Evolutionary conservation across 2,888 invertebrate genomes (phyloP).

Genomic region (Microctonus brassicae): DNA sequence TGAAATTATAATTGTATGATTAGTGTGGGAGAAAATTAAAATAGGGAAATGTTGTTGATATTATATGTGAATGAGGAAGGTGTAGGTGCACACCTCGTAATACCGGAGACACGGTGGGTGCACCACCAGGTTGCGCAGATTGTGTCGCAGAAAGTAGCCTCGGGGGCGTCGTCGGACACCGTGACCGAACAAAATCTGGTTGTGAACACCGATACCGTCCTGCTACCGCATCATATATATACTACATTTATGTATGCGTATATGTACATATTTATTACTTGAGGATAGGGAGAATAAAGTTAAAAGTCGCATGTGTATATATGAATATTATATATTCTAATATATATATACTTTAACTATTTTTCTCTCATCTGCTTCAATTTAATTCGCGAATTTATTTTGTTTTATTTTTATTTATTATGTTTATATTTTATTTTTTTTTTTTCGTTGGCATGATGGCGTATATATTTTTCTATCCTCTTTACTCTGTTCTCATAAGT

Average conservation of each 20-base stretch:
- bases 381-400: conserved; percentile 8
- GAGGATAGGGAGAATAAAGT: conserved; percentile 14
- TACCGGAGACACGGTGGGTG: conserved; percentile 68
- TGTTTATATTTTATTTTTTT: too few species aligned
- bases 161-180: conserved; percentile 60
- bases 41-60: neutral
- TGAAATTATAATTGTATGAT: neutral
- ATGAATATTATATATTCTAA: too few species aligned
- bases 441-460: neutral
- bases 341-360: conserved; percentile 1
- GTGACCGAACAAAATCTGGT: conserved; percentile 66
- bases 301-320: conserved; percentile 22
- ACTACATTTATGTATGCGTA: too few species aligned
- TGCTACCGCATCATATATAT: conserved; percentile 9
- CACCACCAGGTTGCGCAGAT: conserved; percentile 48
- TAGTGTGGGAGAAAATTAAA: conserved; percentile 3
- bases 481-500: neutral
- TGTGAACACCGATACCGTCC: conserved; percentile 58
- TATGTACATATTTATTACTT: neutral
- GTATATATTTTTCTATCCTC: neutral
- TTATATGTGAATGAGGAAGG: conserved; percentile 29
- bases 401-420: conserved; percentile 8
- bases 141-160: conserved; percentile 47
- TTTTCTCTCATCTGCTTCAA: neutral
- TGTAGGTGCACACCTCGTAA: conserved; percentile 40